Evolutionary conservation across 2,888 invertebrate species (phyloP).

Genomic region (Yponomeuta cagnagella): DNA sequence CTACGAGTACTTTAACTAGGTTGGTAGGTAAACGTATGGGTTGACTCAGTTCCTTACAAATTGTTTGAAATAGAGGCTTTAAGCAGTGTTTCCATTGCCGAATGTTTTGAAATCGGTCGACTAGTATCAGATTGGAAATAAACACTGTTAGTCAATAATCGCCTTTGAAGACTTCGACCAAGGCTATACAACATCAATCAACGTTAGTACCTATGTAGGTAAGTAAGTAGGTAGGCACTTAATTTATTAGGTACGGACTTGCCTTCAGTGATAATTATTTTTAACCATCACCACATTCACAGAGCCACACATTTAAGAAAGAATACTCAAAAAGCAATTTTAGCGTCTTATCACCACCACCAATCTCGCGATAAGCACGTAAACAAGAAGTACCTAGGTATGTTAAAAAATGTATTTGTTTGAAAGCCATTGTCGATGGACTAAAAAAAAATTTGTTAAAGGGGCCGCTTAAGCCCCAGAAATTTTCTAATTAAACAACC

Average conservation of each 20-base stretch:
- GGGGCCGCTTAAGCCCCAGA: background rate
- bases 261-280: constrained; percentile 23
- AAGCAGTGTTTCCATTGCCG: background rate
- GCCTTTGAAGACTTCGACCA: background rate
- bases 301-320: background rate
- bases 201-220: background rate
- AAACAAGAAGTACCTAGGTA: constrained; percentile 38
- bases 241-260: constrained; percentile 21
- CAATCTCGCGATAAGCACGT: constrained; percentile 33
- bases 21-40: too few relatives aligned
- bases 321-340: constrained; percentile 9
- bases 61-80: background rate
- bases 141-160: background rate
- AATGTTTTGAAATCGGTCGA: background rate
- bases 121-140: background rate
- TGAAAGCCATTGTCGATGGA: constrained; percentile 18
- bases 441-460: background rate
- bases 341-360: background rate
- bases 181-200: constrained; percentile 2
- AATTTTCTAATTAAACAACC: background rate
- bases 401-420: constrained; percentile 27
- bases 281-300: constrained; percentile 14
- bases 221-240: background rate
- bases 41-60: background rate
- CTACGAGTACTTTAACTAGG: background rate